Evolutionary conservation across 2,113 vertebrate species (phyloP), one percentile per base, ranked within the genome.

Genomic region (Nestor notabilis): DNA sequence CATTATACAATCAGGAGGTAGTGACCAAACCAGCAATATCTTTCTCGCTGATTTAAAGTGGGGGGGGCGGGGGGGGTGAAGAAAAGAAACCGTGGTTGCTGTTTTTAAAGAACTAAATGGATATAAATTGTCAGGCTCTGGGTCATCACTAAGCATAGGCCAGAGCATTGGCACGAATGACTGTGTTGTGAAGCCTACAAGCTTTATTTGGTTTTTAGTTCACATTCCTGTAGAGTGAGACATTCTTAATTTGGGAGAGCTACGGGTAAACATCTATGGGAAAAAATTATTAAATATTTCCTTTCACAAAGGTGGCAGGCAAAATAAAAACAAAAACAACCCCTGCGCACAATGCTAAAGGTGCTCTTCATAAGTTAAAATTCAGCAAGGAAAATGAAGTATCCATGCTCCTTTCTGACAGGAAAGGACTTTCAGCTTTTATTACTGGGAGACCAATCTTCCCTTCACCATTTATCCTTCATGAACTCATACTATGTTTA

Each of bases 261-360:
- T 72, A 89, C 25, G 89, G 70, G 66, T 95, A 97, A 97, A 97
- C 96, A 96, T 79, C 79, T 87, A 97, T 91, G 92, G 96, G 91
- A 95, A 97, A 96, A 96, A 95, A 95, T 23, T 91, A 95, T 96
- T 97, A 93, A 96, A 96, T 96, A 97, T 97, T 97, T 97, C 95
- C 95, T 89, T 95, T 82, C 90, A 69, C 77, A 95, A 95, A 97
- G 89, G 95, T 97, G 95, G 65, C 47, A 72, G 58, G 83, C 84
- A 96, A 94, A 97, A 95, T 58, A 93, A 83, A 96, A 94, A 60
- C 39, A 87, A 71, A 94, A 89, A 2, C 86, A 89, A 75, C 11
- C n/a, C 19, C n/a, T 56, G 33, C n/a, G 49, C 21, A 69, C 44
- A 71, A 75, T 65, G 44, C 10, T 61, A 23, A 78, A 19, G 13